These are phyloP conservation scores for Prionace glauca DNA, from an alignment of 2,797 vertebrate genomes.

Conservation along the genomic window DNA sequence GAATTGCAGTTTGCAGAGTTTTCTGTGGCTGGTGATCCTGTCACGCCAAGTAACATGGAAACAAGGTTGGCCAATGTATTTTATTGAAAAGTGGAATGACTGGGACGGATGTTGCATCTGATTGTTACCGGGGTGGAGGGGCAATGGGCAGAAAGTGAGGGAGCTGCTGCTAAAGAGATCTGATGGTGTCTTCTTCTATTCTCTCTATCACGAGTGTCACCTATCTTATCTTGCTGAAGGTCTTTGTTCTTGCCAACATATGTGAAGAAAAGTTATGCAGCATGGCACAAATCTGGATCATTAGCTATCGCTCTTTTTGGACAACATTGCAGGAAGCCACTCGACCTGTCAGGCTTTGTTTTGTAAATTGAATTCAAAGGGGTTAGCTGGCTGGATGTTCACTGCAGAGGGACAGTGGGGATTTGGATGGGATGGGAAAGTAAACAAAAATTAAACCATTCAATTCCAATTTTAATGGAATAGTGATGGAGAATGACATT, in stretches of 20 bases:
- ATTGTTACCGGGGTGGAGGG: neutral
- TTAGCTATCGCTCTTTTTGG: neutral
- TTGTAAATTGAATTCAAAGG: neutral
- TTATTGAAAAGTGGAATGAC: neutral
- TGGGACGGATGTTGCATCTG: neutral
- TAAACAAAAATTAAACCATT: too few relatives aligned
- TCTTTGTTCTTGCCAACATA: neutral
- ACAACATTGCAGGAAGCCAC: neutral
- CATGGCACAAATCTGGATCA: neutral
- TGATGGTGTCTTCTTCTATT: neutral
- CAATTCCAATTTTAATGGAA: too few relatives aligned
- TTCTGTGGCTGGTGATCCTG: neutral
- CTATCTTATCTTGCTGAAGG: neutral
- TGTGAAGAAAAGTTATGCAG: neutral
- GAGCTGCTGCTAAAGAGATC: neutral
- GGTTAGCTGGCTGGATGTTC: neutral
- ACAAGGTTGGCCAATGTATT: neutral
- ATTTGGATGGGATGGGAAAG: too few relatives aligned
- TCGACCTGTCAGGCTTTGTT: neutral
- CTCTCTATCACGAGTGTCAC: neutral
- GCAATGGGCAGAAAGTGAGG: neutral
- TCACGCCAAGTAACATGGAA: neutral
- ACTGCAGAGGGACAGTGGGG: neutral
- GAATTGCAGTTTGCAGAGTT: neutral
- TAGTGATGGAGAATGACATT: too few relatives aligned